Base-by-base conservation (phyloP, 2,888 invertebrate species). In the Sphinx pinastri region DNA sequence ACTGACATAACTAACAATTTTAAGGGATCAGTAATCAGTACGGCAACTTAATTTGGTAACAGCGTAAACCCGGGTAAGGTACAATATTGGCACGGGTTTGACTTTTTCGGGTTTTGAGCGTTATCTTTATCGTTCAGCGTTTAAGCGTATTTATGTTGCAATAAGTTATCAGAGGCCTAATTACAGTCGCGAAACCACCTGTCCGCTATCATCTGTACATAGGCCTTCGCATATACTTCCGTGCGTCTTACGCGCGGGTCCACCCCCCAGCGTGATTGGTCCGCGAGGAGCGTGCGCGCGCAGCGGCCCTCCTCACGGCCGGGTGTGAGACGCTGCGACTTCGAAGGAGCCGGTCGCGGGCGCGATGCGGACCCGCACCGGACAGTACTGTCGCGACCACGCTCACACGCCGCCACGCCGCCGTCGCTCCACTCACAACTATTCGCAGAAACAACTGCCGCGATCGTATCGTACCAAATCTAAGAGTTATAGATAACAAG, bases 221-320 rank as follows among this genome's bases (percentile, higher is more conserved):
- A 94, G 94, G 94, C 94, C 92, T 93, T 88, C 91, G 92, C 94
- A 94, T 93, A 93, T 93, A 93, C 94, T 94, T 93, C 91, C 92
- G 91, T 89, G 87, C 93, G 92, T 94, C 94, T 94, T 94, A 92
- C 87, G 90, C 89, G 89, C 81, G 90, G 93, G 78, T 87, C 93
- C 92, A 85, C 94, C 94, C 93, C 88, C 79, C 72, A 76, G 86
- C 68, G 87, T 85, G 81, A 93, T 93, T 93, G 94, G 94, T 85
- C 76, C 84, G 76, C 76, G 83, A 77, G 78, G 79, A 74, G 76
- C 74, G 76, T 93, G 94, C 94, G 94, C 92, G 93, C 94, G 94
- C 94, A 93, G 78, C 75, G 89, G 87, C 91, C 93, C 92, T 91
- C 93, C 92, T 92, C 86, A 88, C 85, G 74, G 83, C 76, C 84